Evolutionary conservation across 1,140 invertebrate species (phyloP).

Genomic region (Lucilia sericata): DNA sequence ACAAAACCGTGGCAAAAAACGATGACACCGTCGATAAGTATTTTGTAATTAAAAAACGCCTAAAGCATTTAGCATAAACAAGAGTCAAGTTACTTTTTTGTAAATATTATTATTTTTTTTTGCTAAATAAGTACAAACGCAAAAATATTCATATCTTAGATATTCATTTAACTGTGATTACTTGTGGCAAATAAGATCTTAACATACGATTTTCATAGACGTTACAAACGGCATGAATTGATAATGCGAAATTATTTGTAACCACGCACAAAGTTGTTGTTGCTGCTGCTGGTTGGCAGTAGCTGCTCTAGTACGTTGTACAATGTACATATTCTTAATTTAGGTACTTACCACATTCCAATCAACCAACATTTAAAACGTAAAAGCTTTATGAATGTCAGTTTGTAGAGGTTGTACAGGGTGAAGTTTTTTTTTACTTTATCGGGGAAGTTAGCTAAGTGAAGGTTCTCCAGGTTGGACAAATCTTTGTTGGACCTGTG

Average conservation of each 20-base stretch:
- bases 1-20: neutral
- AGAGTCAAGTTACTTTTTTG: neutral
- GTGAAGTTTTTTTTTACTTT: too few relatives aligned
- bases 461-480: too few relatives aligned
- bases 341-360: neutral
- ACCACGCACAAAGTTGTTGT: neutral
- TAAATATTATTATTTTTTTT: neutral
- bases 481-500: too few relatives aligned
- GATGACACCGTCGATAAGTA: slow-evolving; percentile 1
- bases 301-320: neutral
- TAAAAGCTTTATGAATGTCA: neutral
- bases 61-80: neutral
- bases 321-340: neutral
- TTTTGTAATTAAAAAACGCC: slow-evolving; percentile 3
- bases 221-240: too few relatives aligned
- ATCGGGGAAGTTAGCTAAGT: too few relatives aligned
- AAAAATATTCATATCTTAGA: slow-evolving; percentile 4
- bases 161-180: slow-evolving; percentile 16
- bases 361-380: slow-evolving; percentile 1
- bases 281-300: neutral
- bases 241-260: neutral
- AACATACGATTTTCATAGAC: neutral
- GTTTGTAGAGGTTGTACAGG: too few relatives aligned
- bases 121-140: neutral
- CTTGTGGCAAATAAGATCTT: slow-evolving; percentile 20